phyloP scores from a whole-genome alignment of 2,113 vertebrate species.

The Peucedramus taeniatus region DNA sequence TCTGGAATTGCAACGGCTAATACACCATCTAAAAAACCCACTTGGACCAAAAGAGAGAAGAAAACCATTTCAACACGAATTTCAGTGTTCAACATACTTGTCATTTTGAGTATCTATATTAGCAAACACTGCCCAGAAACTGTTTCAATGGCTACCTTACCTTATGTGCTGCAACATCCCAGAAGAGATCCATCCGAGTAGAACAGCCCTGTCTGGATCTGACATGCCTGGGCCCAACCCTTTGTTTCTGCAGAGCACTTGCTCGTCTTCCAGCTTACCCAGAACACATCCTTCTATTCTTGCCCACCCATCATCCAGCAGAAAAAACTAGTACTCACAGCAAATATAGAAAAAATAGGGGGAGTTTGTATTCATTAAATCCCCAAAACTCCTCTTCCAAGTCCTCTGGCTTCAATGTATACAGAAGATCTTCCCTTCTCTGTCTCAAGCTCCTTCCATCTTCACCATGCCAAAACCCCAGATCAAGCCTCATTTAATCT shows the following conservation, averaged over 20 bases:
- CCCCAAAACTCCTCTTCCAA: background rate
- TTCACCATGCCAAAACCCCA: background rate
- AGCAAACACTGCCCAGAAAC: background rate
- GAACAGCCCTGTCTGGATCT: accelerated
- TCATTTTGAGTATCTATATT: background rate
- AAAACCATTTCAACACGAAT: background rate
- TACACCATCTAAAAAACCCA: background rate
- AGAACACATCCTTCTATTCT: background rate
- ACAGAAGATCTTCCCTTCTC: background rate
- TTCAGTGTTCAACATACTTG: constrained; percentile 24
- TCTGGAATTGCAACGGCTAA: background rate
- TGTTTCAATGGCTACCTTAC: background rate
- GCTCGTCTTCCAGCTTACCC: background rate
- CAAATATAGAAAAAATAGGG: background rate
- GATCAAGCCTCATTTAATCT: background rate
- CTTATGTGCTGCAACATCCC: background rate
- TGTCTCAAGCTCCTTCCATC: background rate
- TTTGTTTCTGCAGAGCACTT: background rate
- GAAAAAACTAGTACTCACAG: background rate
- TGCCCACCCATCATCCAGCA: background rate
- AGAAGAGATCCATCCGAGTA: background rate
- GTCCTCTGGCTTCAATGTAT: background rate
- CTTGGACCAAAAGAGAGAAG: background rate
- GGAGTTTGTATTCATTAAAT: background rate
- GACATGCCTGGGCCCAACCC: accelerated